A percentile compares a stretch with the other conserved stretches of the same genome.
Conservation (phyloP, 2,888 invertebrate species). For the Drosophila tanythrix region DNA sequence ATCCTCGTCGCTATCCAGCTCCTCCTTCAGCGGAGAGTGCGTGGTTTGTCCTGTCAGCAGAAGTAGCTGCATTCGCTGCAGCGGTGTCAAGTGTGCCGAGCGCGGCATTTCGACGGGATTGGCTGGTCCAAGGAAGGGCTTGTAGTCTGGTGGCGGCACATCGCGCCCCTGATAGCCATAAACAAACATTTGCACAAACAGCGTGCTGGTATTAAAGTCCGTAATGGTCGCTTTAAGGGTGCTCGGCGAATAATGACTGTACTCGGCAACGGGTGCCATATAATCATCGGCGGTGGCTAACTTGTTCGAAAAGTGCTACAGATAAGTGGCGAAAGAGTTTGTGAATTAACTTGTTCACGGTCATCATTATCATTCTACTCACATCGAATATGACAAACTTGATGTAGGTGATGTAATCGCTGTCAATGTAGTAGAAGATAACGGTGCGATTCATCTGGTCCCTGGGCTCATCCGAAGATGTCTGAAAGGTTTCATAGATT, state of each 20-base stretch:
- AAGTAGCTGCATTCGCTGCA: conserved; percentile 61
- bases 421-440: conserved; percentile 81
- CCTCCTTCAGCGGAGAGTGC: background rate
- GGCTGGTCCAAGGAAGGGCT: conserved; percentile 60
- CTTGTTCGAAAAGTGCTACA: conserved; percentile 64
- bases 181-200: conserved; percentile 80
- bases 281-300: conserved; percentile 40
- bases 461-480: conserved; percentile 54
- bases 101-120: conserved; percentile 2
- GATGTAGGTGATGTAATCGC: conserved; percentile 75
- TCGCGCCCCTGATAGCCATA: conserved; percentile 77
- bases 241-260: conserved; percentile 74
- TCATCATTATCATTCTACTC: conserved; percentile 49
- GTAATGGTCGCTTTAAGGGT: conserved; percentile 80
- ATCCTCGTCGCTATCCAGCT: background rate
- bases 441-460: conserved; percentile 67
- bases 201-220: conserved; percentile 65
- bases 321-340: background rate
- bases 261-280: conserved; percentile 70
- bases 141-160: conserved; percentile 57
- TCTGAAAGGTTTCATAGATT: conserved; percentile 73
- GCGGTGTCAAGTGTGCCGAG: conserved; percentile 32
- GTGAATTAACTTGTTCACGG: background rate
- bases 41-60: conserved; percentile 51
- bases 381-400: conserved; percentile 78